Conservation (phyloP, 2,797 vertebrate genomes). For the Hypotaenidia philippensis region DNA sequence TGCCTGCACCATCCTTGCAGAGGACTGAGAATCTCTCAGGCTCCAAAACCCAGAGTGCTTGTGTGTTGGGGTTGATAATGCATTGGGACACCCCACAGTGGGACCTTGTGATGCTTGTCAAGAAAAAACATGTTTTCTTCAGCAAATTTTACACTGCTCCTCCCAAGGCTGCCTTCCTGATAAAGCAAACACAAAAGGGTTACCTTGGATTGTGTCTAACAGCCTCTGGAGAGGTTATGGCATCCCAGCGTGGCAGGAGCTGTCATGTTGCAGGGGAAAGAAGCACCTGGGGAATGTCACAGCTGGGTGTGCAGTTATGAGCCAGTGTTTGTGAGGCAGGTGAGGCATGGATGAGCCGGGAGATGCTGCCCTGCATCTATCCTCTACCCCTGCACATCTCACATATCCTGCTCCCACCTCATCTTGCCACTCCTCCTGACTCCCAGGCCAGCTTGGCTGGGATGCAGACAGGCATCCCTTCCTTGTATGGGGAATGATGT, state of each 20-base stretch:
- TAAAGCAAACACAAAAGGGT: neutral
- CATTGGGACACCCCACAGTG: neutral
- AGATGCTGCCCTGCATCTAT: neutral
- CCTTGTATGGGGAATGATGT: neutral
- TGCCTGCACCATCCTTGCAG: neutral
- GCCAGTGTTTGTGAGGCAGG: neutral
- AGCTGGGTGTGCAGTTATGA: neutral
- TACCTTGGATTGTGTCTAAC: neutral
- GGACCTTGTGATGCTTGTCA: neutral
- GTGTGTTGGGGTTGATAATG: neutral
- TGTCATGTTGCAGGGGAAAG: neutral
- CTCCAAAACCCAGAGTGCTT: neutral
- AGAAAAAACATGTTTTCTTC: slow-evolving; percentile 15
- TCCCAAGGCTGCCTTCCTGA: slow-evolving; percentile 34
- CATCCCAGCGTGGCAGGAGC: neutral
- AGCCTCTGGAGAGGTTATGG: neutral
- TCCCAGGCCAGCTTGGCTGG: rapidly evolving
- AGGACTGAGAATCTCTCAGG: rapidly evolving
- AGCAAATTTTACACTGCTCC: neutral
- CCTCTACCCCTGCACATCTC: neutral
- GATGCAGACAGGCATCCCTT: neutral
- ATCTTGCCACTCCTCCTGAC: neutral
- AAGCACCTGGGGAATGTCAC: neutral
- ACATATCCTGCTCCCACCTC: neutral
- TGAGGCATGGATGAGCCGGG: neutral